Evolutionary conservation across 2,888 invertebrate species (phyloP), one percentile per base, ranked within the genome.

Genomic region (Mesochorus sp.): DNA sequence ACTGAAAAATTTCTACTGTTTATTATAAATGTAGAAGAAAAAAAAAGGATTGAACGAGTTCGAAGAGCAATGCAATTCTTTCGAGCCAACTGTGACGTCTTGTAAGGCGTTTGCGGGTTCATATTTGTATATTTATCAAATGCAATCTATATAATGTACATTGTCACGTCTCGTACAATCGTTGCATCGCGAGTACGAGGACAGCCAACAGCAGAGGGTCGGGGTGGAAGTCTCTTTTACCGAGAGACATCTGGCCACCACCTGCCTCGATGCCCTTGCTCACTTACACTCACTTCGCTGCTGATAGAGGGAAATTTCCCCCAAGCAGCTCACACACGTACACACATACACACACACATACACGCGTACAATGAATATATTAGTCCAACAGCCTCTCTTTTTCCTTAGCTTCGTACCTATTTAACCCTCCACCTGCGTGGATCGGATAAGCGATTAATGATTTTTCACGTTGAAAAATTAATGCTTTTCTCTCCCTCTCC

Each of bases 221-320:
- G 84, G 88, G 86, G 88, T 87, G 84, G 85, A 85, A 86, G 86
- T 83, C 70, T 87, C 85, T 84, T 17, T 85, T 76, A 83, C 34
- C 39, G 55, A 53, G 85, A 87, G 90, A 90, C 90, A 90, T 90
- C 90, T 90, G 90, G 89, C 84, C 88, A 89, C 90, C 90, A 90
- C 90, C 90, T 90, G 90, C 90, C 90, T 85, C 83, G 85, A 89
- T 88, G 87, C 86, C 86, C 87, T 85, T 85, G 85, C 53, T 67
- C 73, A 55, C 49, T 61, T 53, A 37, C 12, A 80, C 85, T 82
- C 83, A 82, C 84, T 80, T 81, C 74, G 76, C 74, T 80, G 79
- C 80, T 85, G 84, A 85, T 74, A 34, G 26, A 61, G 59, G 37
- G 28, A 66, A 71, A 59, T 42, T 74, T 49, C 19, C 42, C 59